Percentiles rank a stretch among this genome's conserved stretches.
Evolutionary conservation across 2,888 invertebrate species (phyloP).

Genomic region (Conistra vaccinii): DNA sequence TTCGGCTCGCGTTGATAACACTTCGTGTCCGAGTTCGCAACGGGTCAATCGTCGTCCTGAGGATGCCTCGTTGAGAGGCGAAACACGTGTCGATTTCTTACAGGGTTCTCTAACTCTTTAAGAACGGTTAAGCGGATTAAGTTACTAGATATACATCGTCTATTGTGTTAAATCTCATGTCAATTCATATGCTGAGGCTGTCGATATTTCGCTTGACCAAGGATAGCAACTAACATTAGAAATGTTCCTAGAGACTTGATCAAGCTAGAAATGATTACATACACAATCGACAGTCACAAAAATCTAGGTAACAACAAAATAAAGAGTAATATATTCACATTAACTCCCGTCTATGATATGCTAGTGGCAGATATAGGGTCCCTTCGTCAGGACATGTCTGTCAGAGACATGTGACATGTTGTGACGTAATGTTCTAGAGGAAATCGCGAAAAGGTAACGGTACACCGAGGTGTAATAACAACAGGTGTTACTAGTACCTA

Average conservation of each 20-base stretch:
- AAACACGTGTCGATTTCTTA: too few species aligned
- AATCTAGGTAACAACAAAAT: constrained; percentile 12
- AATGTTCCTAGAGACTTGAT: neutral
- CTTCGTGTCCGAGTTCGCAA: too few species aligned
- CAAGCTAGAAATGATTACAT: neutral
- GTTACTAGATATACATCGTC: too few species aligned
- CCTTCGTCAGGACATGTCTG: constrained; percentile 54
- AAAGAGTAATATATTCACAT: constrained; percentile 39
- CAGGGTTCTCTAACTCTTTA: too few species aligned
- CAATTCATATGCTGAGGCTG: neutral
- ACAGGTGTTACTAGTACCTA: neutral
- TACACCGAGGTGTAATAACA: constrained; percentile 15
- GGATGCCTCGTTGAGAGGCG: too few species aligned
- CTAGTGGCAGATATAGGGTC: constrained; percentile 42
- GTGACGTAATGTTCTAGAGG: constrained; percentile 39
- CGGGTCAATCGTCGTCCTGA: too few species aligned
- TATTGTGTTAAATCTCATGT: neutral
- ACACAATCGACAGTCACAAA: constrained; percentile 2
- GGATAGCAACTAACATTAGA: neutral
- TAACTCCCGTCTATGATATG: constrained; percentile 31
- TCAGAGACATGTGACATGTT: constrained; percentile 14
- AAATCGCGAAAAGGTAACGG: constrained; percentile 7
- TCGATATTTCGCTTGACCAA: neutral
- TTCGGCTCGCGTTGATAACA: too few species aligned
- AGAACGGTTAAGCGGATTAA: too few species aligned